Evolutionary conservation across 2,888 invertebrate species (phyloP), one percentile per base, ranked within the genome.

Genomic region (Ophion ventricosus): DNA sequence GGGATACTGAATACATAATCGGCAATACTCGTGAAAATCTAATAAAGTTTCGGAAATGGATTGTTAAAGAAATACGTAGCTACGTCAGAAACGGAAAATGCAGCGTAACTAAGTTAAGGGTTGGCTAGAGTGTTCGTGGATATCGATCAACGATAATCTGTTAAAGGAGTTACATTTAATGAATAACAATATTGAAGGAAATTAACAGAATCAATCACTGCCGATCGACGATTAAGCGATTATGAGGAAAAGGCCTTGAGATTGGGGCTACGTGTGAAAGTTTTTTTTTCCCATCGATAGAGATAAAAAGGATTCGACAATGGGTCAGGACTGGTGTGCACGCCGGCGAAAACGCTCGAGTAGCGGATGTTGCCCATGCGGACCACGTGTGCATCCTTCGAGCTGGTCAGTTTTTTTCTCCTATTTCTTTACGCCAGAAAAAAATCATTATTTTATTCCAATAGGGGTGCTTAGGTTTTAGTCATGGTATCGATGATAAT

Each of bases 271-370:
- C 35, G 35, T 8, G 35, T 7, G 35, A 35, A 8, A 35, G 17
- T 17, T 14, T 3, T 49, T 40, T 40, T 40, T 40, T 10, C 2
- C 3, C 17, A 23, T 56, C 14, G 10, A 2, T 25, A 35, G 35
- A 61, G 49, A 80, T 74, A 79, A 70, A 69, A 63, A 54, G 35
- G 4, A n/a, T 23, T 80, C 76, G 94, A 94, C 94, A 93, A 96
- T 96, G 96, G 96, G 96, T 93, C 96, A 96, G 94, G 96, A 96
- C 94, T 96, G 96, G 96, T 96, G 96, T 94, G 95, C 96, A 93
- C 94, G 95, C 90, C 96, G 96, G 92, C 94, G 96, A 93, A 96
- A 96, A 94, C 95, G 96, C 91, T 90, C 90, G 88, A 92, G 91
- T 87, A 95, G 95, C 92, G 95, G 95, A 93, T 94, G 94, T 92